Evolutionary conservation across 2,113 vertebrate genomes (phyloP), one percentile per base, ranked within the genome.

Genomic region (Mungos mungo): DNA sequence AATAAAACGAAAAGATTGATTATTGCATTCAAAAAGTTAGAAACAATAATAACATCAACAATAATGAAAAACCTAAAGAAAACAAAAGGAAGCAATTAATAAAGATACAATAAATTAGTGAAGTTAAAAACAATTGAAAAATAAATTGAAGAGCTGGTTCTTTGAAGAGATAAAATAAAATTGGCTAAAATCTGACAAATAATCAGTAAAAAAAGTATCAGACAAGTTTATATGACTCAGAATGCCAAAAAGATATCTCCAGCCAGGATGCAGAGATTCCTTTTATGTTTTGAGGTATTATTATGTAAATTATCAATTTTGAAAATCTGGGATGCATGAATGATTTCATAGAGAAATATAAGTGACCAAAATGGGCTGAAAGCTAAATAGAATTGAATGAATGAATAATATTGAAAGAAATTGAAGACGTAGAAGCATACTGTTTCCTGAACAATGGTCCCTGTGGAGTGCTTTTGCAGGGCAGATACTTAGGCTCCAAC

Each of bases 61-160:
- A 66, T 38, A 91, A 16, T 87, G 45, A 50, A 82, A 95, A 60
- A 72, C 25, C 33, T 74, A 57, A 96, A 82, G 25, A 76, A 76
- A 85, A 68, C 35, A 84, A 90, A 83, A 15, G 33, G 71, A 74
- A 68, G 23, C 25, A 81, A 87, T 94, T 74, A 92, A 76, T 68
- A 93, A 81, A 74, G 38, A 25, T 38, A 74, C 81, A 66, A 86
- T 31, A 74, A 68, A 76, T 90, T 63, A 91, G 35, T 21, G 57
- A 92, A 68, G 38, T 77, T 15, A 52, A 57, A 92, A 33, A 68
- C 57, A 91, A 50, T 76, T 87, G 76, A 57, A 95, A 85, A 95
- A 35, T 80, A 9, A 60, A 29, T 79, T 31, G 69, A 84, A 68
- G n/a, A 38, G 54, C 15, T 76, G 38, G 7, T 72, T 89, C 54